Percentiles rank a stretch among this genome's conserved stretches.
Evolutionary conservation across 2,888 invertebrate species (phyloP).

Genomic region (Osedax fenrisi): DNA sequence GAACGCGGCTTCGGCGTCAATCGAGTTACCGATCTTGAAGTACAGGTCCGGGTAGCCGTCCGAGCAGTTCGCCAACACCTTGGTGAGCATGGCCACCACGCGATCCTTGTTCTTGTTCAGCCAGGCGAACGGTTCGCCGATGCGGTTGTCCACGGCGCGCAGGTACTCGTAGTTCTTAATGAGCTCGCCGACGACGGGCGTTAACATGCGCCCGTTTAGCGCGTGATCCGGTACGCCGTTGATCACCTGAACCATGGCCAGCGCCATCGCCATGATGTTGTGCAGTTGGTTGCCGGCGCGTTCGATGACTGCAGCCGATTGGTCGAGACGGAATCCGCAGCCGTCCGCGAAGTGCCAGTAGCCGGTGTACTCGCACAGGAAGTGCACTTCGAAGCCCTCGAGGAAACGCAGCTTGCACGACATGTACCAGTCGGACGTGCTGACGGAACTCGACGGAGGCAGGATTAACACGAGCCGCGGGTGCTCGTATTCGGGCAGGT

Average conservation of each 20-base stretch:
- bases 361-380: constrained; percentile 38
- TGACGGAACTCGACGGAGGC: constrained; percentile 36
- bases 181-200: constrained; percentile 36
- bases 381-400: constrained; percentile 39
- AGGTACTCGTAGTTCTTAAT: constrained; percentile 39
- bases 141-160: constrained; percentile 36
- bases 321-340: constrained; percentile 37
- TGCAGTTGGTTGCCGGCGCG: constrained; percentile 36
- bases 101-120: constrained; percentile 38
- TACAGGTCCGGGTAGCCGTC: constrained; percentile 38
- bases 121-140: constrained; percentile 37
- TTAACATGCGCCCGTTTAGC: constrained; percentile 35
- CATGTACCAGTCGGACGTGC: constrained; percentile 38
- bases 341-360: constrained; percentile 38
- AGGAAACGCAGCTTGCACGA: constrained; percentile 36
- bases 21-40: constrained; percentile 38
- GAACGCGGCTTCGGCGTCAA: constrained; percentile 36
- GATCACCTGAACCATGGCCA: constrained; percentile 38
- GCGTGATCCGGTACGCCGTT: constrained; percentile 37
- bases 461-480: constrained; percentile 37
- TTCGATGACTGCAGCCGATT: constrained; percentile 32
- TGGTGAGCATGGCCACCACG: constrained; percentile 38
- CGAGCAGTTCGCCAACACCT: constrained; percentile 37
- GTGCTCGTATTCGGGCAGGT: constrained; percentile 38
- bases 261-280: constrained; percentile 35